Evolutionary conservation across 2,888 invertebrate species (phyloP).

Genomic region (Brenthis ino): DNA sequence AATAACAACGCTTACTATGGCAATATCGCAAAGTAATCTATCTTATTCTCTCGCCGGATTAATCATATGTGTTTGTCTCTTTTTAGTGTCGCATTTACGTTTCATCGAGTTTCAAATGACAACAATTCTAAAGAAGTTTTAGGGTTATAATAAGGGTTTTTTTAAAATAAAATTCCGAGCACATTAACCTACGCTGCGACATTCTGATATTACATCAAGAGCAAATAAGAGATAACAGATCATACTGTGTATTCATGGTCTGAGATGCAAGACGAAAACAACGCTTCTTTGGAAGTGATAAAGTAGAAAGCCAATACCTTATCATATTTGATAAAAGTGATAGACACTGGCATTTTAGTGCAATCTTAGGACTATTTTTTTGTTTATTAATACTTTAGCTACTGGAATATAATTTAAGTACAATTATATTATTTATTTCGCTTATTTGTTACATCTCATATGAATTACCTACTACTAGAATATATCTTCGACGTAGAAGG

Average conservation of each 20-base stretch:
- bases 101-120: no score
- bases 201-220: constrained; percentile 15
- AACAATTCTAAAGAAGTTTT: no score
- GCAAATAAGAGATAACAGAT: constrained; percentile 23
- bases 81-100: no score
- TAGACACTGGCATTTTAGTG: neutral
- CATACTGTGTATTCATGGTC: constrained; percentile 24
- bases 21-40: no score
- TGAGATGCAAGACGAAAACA: constrained; percentile 17
- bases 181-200: constrained; percentile 11
- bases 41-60: no score
- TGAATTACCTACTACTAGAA: no score
- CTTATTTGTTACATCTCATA: neutral
- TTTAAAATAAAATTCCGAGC: neutral
- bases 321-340: constrained; percentile 9
- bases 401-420: no score
- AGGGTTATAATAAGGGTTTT: no score
- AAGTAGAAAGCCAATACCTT: constrained; percentile 20
- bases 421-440: neutral
- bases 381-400: no score
- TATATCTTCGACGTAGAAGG: no score
- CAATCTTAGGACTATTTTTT: neutral
- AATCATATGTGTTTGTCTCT: no score
- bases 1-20: no score
- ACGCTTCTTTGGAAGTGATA: constrained; percentile 21